A percentile compares a stretch with the other conserved stretches of the same genome.
Evolutionary conservation across 2,888 invertebrate genomes (phyloP).

Genomic region (Drosophila longiperda): DNA sequence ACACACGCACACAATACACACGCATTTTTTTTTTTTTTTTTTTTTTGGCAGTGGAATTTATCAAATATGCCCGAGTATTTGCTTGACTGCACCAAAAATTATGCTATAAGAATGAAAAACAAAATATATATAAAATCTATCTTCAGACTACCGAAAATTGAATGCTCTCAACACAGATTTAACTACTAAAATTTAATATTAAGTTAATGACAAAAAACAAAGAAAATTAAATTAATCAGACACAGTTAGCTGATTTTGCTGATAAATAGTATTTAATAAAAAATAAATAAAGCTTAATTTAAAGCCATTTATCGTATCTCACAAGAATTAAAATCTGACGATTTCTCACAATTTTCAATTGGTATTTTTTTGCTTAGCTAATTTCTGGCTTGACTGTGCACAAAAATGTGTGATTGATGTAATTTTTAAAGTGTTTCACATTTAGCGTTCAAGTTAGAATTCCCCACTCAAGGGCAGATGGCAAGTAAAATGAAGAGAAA

Average conservation of each 20-base stretch:
- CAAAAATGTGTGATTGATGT: not conserved
- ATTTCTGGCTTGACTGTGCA: not conserved
- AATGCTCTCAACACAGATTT: not conserved
- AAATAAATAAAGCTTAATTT: not conserved
- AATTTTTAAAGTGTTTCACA: not conserved
- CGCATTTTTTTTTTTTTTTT: conserved; percentile 45
- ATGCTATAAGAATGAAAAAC: conserved; percentile 45
- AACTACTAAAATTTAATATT: no score
- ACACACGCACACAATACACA: not conserved
- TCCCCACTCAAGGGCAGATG: not conserved
- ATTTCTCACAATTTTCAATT: not conserved
- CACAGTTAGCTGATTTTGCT: no score
- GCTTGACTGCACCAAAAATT: conserved; percentile 63
- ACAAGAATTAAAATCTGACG: not conserved
- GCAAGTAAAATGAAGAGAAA: not conserved
- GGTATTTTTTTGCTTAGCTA: not conserved
- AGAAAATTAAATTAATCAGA: not conserved
- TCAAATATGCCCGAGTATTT: conserved; percentile 58
- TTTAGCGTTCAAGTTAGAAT: not conserved
- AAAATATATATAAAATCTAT: not conserved
- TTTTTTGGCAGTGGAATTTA: conserved; percentile 46
- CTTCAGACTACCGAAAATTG: not conserved
- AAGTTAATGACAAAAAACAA: not conserved
- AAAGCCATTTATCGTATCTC: not conserved
- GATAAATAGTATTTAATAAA: no score